Evolutionary conservation across 2,113 vertebrate species (phyloP).

Genomic region (Channa maculata): DNA sequence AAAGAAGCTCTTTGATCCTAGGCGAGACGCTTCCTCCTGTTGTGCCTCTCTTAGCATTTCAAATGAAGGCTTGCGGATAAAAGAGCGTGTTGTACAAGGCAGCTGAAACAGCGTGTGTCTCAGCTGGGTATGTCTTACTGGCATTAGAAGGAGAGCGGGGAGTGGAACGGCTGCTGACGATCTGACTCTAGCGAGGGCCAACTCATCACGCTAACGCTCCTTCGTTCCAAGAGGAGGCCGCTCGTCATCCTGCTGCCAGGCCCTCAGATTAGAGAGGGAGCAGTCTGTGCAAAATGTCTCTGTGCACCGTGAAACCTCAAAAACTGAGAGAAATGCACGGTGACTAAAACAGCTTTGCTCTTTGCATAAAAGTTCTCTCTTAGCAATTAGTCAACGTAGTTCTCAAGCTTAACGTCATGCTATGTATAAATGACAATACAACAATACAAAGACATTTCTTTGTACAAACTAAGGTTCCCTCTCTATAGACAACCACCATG

Average conservation of each 20-base stretch:
- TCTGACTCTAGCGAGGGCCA: constrained; percentile 55
- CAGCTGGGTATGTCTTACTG: constrained; percentile 71
- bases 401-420: background rate
- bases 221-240: constrained; percentile 46
- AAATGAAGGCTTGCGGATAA: constrained; percentile 78
- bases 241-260: constrained; percentile 51
- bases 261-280: constrained; percentile 50
- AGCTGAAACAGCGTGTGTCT: constrained; percentile 69
- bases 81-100: constrained; percentile 74
- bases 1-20: constrained; percentile 78
- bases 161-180: constrained; percentile 62
- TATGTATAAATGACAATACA: constrained; percentile 14
- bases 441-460: background rate
- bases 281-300: constrained; percentile 43
- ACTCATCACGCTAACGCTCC: constrained; percentile 46
- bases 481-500: background rate
- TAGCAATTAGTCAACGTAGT: background rate
- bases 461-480: background rate
- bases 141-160: constrained; percentile 46
- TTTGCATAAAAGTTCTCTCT: background rate
- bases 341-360: background rate
- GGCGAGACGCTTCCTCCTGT: constrained; percentile 78
- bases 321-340: constrained; percentile 5
- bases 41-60: constrained; percentile 82
- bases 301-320: constrained; percentile 27